Conservation (phyloP, 2,797 vertebrate genomes). For the Phalloptychus januarius region DNA sequence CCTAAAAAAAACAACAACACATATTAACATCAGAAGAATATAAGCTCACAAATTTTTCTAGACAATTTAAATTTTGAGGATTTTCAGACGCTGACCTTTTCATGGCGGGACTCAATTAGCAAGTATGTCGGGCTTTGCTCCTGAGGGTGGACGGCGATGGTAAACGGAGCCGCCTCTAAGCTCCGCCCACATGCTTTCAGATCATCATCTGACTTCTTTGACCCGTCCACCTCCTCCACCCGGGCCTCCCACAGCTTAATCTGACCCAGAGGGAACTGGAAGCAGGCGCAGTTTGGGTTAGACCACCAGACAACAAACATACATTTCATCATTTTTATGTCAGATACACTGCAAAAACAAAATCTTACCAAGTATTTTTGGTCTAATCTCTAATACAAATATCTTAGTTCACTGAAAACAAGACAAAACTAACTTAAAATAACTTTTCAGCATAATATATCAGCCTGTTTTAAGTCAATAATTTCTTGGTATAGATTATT, state of each 20-base stretch:
- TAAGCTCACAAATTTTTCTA: not conserved
- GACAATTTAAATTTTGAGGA: too few species aligned
- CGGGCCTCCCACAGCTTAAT: conserved; percentile 93
- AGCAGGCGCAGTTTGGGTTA: conserved; percentile 1
- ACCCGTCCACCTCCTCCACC: conserved; percentile 92
- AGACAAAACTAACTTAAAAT: too few species aligned
- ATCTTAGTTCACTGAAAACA: too few species aligned
- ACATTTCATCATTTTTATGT: not conserved
- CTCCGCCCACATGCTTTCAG: conserved; percentile 85
- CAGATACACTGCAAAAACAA: too few species aligned
- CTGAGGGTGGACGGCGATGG: conserved; percentile 88
- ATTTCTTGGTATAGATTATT: too few species aligned
- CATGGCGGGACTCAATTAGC: conserved; percentile 89
- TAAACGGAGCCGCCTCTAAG: conserved; percentile 85
- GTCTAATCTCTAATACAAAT: too few species aligned
- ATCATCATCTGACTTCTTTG: conserved; percentile 89
- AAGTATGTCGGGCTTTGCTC: conserved; percentile 93
- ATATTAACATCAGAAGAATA: not conserved
- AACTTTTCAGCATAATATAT: too few species aligned
- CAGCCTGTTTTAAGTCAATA: too few species aligned
- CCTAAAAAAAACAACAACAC: conserved; percentile 69
- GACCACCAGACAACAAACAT: not conserved
- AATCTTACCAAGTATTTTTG: too few species aligned
- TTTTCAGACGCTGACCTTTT: conserved; percentile 83
- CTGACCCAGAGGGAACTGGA: conserved; percentile 97